phyloP scores from a whole-genome alignment of 2,797 vertebrate genomes.

The Xiphophorus birchmanni region DNA sequence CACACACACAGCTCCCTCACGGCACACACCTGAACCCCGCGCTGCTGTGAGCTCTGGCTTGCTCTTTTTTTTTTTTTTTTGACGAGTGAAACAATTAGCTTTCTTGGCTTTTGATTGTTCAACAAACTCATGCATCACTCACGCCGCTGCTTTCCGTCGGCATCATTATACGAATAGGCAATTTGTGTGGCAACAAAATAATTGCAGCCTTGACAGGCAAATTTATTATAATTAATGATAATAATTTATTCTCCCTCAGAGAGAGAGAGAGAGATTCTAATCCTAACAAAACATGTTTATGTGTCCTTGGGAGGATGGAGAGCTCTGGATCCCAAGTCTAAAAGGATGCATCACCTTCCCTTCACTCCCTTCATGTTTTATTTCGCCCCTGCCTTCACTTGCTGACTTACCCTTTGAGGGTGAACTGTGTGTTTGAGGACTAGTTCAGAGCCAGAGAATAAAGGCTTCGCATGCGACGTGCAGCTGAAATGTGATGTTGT shows the following conservation, averaged over 20 bases:
- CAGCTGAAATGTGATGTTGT: conserved; percentile 32
- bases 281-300: conserved; percentile 72
- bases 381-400: conserved; percentile 13
- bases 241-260: conserved; percentile 78
- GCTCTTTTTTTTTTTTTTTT: conserved; percentile 17
- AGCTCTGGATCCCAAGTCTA: conserved; percentile 58
- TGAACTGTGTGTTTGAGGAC: conserved; percentile 25
- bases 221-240: conserved; percentile 88
- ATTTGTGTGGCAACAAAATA: conserved; percentile 85
- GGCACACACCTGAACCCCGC: neutral
- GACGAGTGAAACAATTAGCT: conserved; percentile 52
- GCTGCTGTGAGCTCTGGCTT: conserved; percentile 6
- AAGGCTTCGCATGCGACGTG: conserved; percentile 13
- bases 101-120: conserved; percentile 73
- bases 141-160: conserved; percentile 70
- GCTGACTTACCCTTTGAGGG: conserved; percentile 18
- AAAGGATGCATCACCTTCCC: conserved; percentile 44
- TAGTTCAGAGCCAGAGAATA: conserved; percentile 5
- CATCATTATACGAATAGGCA: conserved; percentile 72
- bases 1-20: neutral
- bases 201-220: conserved; percentile 82
- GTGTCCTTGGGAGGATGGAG: conserved; percentile 55
- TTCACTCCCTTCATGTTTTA: conserved; percentile 14
- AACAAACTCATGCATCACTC: conserved; percentile 80
- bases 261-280: conserved; percentile 71